Percentiles rank a stretch among this genome's conserved stretches.
Conservation (phyloP, 2,113 vertebrate genomes). For the Corvus hawaiiensis region DNA sequence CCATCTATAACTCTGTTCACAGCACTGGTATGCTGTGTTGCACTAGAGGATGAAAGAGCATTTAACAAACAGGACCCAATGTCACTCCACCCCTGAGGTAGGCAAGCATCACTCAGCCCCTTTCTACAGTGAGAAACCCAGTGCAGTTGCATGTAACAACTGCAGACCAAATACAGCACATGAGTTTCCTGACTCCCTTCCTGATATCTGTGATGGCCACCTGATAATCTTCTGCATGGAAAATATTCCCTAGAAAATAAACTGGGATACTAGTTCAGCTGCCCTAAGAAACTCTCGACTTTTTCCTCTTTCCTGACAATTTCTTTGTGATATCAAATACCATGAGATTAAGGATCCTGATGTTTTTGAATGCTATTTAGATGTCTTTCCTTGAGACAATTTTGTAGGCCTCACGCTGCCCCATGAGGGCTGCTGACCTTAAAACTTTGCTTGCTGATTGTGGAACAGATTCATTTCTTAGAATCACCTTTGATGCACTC, state of each 20-base stretch:
- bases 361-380: neutral
- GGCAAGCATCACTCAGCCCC: neutral
- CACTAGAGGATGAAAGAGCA: neutral
- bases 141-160: neutral
- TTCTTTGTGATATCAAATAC: neutral
- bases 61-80: neutral
- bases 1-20: neutral
- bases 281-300: neutral
- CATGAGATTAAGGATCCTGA: neutral
- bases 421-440: neutral
- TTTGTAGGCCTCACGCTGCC: neutral
- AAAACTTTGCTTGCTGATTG: neutral
- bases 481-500: neutral
- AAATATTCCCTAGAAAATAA: neutral
- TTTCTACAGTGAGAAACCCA: neutral
- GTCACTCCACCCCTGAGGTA: neutral
- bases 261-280: neutral
- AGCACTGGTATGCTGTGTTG: fast-evolving
- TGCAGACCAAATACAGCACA: neutral
- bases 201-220: neutral
- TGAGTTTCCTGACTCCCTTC: neutral
- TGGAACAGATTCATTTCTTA: neutral
- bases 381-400: neutral
- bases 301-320: neutral
- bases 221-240: neutral